Evolutionary conservation across 1,140 invertebrate species (phyloP), one percentile per base, ranked within the genome.

Genomic region (Hestina assimilis): DNA sequence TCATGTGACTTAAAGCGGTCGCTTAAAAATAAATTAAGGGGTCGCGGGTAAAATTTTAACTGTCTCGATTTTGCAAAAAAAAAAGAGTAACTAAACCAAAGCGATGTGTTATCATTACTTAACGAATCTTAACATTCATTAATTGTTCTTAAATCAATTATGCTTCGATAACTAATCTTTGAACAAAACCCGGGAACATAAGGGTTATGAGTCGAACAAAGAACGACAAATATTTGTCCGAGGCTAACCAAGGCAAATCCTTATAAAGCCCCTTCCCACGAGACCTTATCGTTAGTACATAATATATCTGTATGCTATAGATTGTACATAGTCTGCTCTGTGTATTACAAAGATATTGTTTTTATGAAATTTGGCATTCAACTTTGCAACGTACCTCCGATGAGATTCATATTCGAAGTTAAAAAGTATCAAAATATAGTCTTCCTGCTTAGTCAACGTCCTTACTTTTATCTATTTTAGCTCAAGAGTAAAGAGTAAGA

Each of bases 191-290:
- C 23, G 35, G 52, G 23, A 42, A 28, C 29, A 55, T 42, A 33
- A 35, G 55, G 38, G 46, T 57, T 50, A 48, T 50, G 40, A 29
- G 29, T 57, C 54, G 26, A 68, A 73, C 67, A 77, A 67, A 70
- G 63, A 59, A 64, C 74, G 66, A 71, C 69, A 76, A 79, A 76
- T 76, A 79, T 76, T 79, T 79, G 72, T 66, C 59, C 58, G 63
- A 59, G 50, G 58, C 59, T 69, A 68, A 71, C 59, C 62, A 38
- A 17, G 45, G 47, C 47, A 57, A 65, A 76, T 72, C 73, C 71
- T 76, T 76, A 75, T 69, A 72, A 71, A 76, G 59, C 69, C 58
- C 58, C 57, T 60, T 43, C 66, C 63, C 60, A 29, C 46, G 33
- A 47, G 57, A 38, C 23, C 52, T 58, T 55, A 55, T 57, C 61